Evolutionary conservation across 2,888 invertebrate genomes (phyloP), one percentile per base, ranked within the genome.

Genomic region (Nephrocerus scutellatus): DNA sequence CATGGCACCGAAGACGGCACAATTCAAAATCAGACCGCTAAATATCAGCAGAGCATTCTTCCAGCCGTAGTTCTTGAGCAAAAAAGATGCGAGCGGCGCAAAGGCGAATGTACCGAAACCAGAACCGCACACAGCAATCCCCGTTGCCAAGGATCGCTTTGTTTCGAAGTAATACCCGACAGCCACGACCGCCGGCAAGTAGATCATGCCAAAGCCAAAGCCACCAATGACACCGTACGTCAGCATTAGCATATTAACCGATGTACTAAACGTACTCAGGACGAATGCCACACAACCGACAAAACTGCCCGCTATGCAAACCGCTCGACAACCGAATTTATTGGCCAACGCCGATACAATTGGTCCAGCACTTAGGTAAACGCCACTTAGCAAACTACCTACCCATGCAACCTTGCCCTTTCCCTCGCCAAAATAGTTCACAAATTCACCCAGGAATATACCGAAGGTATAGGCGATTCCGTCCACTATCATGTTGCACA

Each of bases 401-500:
- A 92, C 88, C 86, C 92, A 90, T 32, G 96, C 89, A 23, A 85
- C 84, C 49, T 81, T 88, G 38, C 88, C 88, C 58, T 85, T 86
- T 37, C 88, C 85, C 60, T 85, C 86, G 16, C 80, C 80, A 64
- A 90, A 98, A 62, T 81, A 81, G 3, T 69, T 72, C 44, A 85
- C 85, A 57, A 91, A 82, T 57, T 85, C 81, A 19, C 78, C 76
- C 30, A 91, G 75, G 72, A 91, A 90, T 60, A 96, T 85, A 36
- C 97, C 96, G 68, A 97, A 98, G 6, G 95, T 91, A 70, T 96
- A 97, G n/a, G 93, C 90, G 48, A 98, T 92, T 54, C 92, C 98
- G 68, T 98, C 97, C 40, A 98, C 93, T 54, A 97, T 87, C 74
- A 97, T 80, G 76, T 97, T 96, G 71, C 92, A 92, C 80, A 96